Conservation (phyloP, 2,888 invertebrate genomes). For the Lithophane ornitopus region DNA sequence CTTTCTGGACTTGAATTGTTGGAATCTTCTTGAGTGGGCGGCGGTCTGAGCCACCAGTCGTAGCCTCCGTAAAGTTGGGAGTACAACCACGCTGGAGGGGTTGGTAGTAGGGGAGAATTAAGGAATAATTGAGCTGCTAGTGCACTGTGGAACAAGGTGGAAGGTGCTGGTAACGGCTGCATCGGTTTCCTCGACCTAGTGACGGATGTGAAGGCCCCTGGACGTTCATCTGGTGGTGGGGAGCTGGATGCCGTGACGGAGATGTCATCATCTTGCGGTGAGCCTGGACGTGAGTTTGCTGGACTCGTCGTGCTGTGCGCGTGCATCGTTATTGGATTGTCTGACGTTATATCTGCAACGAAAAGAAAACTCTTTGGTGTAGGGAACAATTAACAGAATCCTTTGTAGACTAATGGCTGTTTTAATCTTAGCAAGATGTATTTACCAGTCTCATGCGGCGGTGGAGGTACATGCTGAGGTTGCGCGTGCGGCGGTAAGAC, state of each 20-base stretch:
- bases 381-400: background rate
- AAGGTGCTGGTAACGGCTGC: constrained; percentile 86
- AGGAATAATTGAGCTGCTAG: constrained; percentile 93
- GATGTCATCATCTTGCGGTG: constrained; percentile 91
- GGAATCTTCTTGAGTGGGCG: constrained; percentile 84
- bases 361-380: constrained; percentile 15
- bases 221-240: constrained; percentile 88
- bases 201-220: constrained; percentile 90
- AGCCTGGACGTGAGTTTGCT: constrained; percentile 91
- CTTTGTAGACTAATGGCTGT: background rate
- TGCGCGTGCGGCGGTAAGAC: constrained; percentile 89
- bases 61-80: constrained; percentile 94
- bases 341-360: constrained; percentile 82
- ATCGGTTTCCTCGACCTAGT: constrained; percentile 84
- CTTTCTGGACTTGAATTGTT: constrained; percentile 85
- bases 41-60: constrained; percentile 92
- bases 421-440: background rate
- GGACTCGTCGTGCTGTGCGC: constrained; percentile 94
- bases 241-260: constrained; percentile 91
- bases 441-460: constrained; percentile 89
- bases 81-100: constrained; percentile 95
- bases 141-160: constrained; percentile 87
- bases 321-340: constrained; percentile 87
- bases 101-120: constrained; percentile 93
- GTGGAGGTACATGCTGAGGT: constrained; percentile 84